Evolutionary conservation across 2,888 invertebrate genomes (phyloP).

Genomic region (Meta bourneti): DNA sequence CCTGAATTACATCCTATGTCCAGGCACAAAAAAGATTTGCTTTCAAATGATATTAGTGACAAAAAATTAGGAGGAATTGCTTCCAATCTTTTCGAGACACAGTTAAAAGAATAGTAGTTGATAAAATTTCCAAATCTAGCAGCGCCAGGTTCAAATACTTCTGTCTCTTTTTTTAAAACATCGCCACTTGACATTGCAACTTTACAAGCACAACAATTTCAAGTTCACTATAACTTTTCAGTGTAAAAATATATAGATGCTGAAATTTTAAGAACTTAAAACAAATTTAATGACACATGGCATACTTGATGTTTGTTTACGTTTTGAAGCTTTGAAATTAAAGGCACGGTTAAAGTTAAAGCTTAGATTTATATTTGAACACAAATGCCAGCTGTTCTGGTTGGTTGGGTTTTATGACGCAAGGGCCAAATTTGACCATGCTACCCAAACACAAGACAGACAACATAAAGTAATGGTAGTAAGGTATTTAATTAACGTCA

Average conservation of each 20-base stretch:
- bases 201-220: not conserved
- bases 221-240: not conserved
- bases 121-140: constrained; percentile 91
- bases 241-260: not conserved
- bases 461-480: no score
- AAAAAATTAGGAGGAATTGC: constrained; percentile 84
- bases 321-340: not conserved
- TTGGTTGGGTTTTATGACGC: no score
- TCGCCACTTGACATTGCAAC: not conserved
- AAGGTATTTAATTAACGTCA: no score
- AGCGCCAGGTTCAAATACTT: constrained; percentile 84
- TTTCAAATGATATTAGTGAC: constrained; percentile 66
- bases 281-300: not conserved
- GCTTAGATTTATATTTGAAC: no score
- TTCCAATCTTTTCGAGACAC: constrained; percentile 85
- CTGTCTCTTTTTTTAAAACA: not conserved
- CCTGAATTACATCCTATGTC: constrained; percentile 91
- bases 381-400: no score
- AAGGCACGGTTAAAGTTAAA: no score
- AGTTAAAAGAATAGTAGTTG: constrained; percentile 92
- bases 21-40: constrained; percentile 83
- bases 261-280: not conserved
- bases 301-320: not conserved
- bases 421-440: no score
- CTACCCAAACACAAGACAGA: no score